Conservation (phyloP, 2,888 invertebrate species). For the Opisthograptis luteolata region DNA sequence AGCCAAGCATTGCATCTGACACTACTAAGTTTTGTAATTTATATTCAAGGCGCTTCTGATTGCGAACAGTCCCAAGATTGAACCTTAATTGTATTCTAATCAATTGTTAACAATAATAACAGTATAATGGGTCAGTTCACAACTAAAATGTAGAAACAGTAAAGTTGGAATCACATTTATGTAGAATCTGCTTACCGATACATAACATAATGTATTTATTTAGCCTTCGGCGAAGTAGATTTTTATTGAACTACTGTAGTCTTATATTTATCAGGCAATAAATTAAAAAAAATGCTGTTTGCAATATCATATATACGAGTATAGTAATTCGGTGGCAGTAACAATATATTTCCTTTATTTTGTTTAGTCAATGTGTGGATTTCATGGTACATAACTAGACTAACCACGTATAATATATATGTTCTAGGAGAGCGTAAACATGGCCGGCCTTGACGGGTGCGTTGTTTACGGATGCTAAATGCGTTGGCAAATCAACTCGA, state of each 20-base stretch:
- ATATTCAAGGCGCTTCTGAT: slow-evolving; percentile 9
- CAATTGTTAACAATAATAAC: no score
- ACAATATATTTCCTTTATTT: slow-evolving; percentile 38
- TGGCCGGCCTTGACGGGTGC: slow-evolving; percentile 64
- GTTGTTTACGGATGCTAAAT: slow-evolving; percentile 72
- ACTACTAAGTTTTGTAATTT: slow-evolving; percentile 11
- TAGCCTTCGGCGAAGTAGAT: not conserved
- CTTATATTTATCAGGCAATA: not conserved
- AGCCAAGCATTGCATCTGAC: slow-evolving; percentile 14
- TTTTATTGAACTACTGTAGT: not conserved
- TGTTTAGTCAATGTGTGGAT: slow-evolving; percentile 41
- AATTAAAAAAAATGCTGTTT: not conserved
- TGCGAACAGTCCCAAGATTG: not conserved
- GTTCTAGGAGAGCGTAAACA: slow-evolving; percentile 64
- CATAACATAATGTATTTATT: not conserved
- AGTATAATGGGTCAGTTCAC: no score
- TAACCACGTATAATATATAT: no score
- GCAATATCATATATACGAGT: no score
- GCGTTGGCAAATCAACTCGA: slow-evolving; percentile 63
- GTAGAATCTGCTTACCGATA: not conserved
- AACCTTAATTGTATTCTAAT: not conserved
- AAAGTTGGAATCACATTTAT: no score
- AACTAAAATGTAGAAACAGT: no score
- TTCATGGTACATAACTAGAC: slow-evolving; percentile 45
- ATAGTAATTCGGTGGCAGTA: slow-evolving; percentile 3